A percentile compares a stretch with the other conserved stretches of the same genome.
Conservation (phyloP, 2,797 vertebrate genomes). For the Eulemur albifrons region DNA sequence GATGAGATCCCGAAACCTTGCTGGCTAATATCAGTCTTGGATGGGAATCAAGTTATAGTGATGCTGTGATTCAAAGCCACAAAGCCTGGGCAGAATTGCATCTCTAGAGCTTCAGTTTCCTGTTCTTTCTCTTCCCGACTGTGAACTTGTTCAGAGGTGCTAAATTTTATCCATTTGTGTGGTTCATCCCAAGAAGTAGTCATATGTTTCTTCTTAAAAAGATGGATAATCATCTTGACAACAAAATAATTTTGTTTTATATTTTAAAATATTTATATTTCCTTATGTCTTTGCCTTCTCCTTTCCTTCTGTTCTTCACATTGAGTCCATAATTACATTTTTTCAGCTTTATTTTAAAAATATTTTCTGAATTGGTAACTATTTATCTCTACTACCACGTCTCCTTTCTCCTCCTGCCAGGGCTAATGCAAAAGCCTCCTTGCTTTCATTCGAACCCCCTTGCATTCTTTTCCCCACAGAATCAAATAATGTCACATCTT, state of each 20-base stretch:
- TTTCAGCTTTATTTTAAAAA: conserved; percentile 15
- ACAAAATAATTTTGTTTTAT: conserved; percentile 20
- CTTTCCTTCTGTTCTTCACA: background rate
- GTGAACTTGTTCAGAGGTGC: background rate
- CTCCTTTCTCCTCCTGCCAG: background rate
- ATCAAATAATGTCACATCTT: background rate
- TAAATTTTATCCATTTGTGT: background rate
- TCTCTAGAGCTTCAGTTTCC: background rate
- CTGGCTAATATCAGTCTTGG: background rate
- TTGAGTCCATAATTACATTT: background rate
- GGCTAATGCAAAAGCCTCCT: too few relatives aligned
- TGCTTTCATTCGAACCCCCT: background rate
- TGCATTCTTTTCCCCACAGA: background rate
- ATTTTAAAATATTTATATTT: background rate
- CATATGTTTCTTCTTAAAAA: background rate
- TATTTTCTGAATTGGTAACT: background rate
- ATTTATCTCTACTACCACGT: background rate
- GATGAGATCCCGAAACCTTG: background rate
- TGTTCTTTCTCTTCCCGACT: background rate
- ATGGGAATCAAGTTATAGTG: background rate
- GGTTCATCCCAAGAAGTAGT: background rate
- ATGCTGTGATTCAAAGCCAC: background rate
- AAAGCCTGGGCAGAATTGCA: background rate
- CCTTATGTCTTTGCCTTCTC: background rate
- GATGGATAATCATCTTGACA: background rate